These are phyloP conservation scores for Lycaena phlaeas DNA, from an alignment of 2,888 invertebrate genomes.

Conservation along the genomic window DNA sequence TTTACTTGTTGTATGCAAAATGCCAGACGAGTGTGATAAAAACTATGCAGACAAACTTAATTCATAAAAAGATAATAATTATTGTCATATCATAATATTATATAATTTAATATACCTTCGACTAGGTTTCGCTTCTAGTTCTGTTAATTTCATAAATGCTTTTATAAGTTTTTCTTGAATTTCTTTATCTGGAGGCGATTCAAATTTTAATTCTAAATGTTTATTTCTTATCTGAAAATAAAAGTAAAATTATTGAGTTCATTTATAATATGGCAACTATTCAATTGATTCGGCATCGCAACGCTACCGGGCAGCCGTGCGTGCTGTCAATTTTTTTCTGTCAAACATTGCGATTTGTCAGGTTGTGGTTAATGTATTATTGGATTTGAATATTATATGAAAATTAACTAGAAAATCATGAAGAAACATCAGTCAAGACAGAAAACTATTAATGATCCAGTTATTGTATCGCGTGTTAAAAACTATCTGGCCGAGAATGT, in stretches of 20 bases:
- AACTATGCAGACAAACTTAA: too few relatives aligned
- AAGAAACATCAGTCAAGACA: constrained; percentile 66
- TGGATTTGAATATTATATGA: constrained; percentile 11
- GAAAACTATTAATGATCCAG: constrained; percentile 65
- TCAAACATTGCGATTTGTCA: constrained; percentile 38
- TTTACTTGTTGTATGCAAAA: too few relatives aligned
- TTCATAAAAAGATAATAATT: too few relatives aligned
- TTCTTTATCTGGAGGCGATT: constrained; percentile 38
- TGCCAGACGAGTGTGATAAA: too few relatives aligned
- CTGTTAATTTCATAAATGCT: constrained; percentile 47
- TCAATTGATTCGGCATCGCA: constrained; percentile 47
- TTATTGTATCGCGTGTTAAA: constrained; percentile 75
- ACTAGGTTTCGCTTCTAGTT: constrained; percentile 32
- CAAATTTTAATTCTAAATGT: constrained; percentile 36
- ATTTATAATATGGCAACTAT: constrained; percentile 30
- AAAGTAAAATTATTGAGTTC: not conserved
- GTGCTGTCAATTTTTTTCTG: constrained; percentile 18
- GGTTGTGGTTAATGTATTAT: constrained; percentile 13
- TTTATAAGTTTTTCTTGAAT: constrained; percentile 35
- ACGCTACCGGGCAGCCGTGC: constrained; percentile 11
- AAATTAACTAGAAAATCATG: constrained; percentile 29
- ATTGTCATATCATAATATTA: too few relatives aligned
- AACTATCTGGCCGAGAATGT: constrained; percentile 87
- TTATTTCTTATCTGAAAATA: constrained; percentile 36
- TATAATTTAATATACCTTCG: constrained; percentile 43